Conservation (phyloP, 2,888 invertebrate genomes). For the Baronia brevicornis region DNA sequence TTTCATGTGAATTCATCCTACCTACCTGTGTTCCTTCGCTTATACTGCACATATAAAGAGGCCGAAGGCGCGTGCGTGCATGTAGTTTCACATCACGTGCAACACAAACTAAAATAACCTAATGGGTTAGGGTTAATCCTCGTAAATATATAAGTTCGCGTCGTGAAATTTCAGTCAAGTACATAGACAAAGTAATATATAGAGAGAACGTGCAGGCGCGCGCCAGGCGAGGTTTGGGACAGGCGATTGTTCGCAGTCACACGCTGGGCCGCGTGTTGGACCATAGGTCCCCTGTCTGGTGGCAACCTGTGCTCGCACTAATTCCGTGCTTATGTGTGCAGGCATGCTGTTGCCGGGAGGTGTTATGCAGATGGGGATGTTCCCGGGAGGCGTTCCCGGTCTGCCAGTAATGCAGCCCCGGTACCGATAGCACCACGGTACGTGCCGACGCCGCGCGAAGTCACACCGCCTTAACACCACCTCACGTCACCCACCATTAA, state of each 20-base stretch:
- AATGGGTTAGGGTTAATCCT: no score
- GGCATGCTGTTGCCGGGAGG: slow-evolving; percentile 52
- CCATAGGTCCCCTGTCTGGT: slow-evolving; percentile 24
- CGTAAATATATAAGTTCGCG: no score
- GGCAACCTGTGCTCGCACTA: slow-evolving; percentile 14
- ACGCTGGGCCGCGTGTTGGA: slow-evolving; percentile 55
- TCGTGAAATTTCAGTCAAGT: no score
- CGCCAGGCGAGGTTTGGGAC: slow-evolving; percentile 29
- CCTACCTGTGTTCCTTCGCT: slow-evolving; percentile 66
- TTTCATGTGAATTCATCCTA: slow-evolving; percentile 68
- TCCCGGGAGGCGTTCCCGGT: slow-evolving; percentile 52
- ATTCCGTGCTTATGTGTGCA: slow-evolving; percentile 37
- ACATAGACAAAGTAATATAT: no score
- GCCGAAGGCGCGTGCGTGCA: neutral
- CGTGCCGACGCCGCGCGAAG: no score
- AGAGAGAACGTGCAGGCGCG: slow-evolving; percentile 10
- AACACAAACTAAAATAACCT: no score
- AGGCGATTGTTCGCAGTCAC: slow-evolving; percentile 62
- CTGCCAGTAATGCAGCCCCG: slow-evolving; percentile 88
- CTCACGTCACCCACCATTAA: no score
- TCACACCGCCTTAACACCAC: no score
- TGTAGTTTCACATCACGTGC: neutral
- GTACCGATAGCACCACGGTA: slow-evolving; percentile 92
- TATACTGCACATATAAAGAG: slow-evolving; percentile 19
- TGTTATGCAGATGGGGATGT: slow-evolving; percentile 74